Evolutionary conservation across 2,113 vertebrate genomes (phyloP), one percentile per base, ranked within the genome.

Genomic region (Cavia porcellus): DNA sequence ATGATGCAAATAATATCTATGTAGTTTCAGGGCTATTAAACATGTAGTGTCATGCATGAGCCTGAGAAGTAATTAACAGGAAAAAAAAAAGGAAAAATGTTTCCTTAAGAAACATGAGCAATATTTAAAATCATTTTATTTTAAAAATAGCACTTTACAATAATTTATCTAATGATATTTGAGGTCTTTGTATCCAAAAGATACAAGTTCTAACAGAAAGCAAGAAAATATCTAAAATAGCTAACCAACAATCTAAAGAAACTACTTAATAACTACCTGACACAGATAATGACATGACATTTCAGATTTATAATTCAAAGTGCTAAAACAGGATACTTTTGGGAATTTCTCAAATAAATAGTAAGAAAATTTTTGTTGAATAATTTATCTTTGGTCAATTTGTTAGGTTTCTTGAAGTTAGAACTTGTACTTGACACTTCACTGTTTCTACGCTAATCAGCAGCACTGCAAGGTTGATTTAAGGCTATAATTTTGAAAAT

Each of bases 251-350:
- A 30, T 81, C 72, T 87, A 85, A 90, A 15, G n/a, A 70, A 84
- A 86, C 12, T 17, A 62, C 7, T 87, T 62, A 81, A 35, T 62
- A 82, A 50, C 68, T 81, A 3, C 19, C 35, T 86, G 38, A 86
- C 19, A n/a, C 30, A 82, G 10, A 57, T 19, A 77, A 24, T 22
- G 90, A 30, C 52, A 62, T 70, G 25, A 38, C 57, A 90, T 96
- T 86, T 86, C 93, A 55, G 59, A 79, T 61, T n/a, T 96, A 68
- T 94, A 89, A 93, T 64, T 75, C 59, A 74, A 90, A 90, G 1
- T 7, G 3, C 32, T 96, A 11, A 79, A 50, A 86, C 11, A 20
- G 35, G 61, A 64, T 66, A 35, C 7, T 47, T 3, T 24, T 25
- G 74, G 24, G n/a, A 11, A 79, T 14, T 86, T 84, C 35, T 47